Evolutionary conservation across 2,797 vertebrate genomes (phyloP), one percentile per base, ranked within the genome.

Genomic region (Diplodus sargus): DNA sequence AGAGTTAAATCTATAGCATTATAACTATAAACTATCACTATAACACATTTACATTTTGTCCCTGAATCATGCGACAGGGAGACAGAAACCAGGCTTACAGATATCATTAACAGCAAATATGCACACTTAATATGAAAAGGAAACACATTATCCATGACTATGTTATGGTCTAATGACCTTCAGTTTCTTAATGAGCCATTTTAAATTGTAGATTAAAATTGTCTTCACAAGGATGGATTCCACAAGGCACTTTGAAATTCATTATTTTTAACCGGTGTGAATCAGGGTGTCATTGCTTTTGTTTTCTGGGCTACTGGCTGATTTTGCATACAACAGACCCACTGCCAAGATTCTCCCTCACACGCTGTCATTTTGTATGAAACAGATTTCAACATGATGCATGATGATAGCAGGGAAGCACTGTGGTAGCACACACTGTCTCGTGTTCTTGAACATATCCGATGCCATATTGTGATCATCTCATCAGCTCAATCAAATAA

Each of bases 211-310:
- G n/a, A 76, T 76, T 47, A 53, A 71, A 81, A 78, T 64, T 67
- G 15, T 71, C 58, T 42, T 47, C 65, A 69, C 13, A 11, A 64
- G 42, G 54, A 47, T 47, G 12, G 28, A 71, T 67, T 62, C 34
- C 52, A 66, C 57, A 16, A 75, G 48, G 53, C 39, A 18, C 39
- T 71, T 79, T 84, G 22, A 69, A 60, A 56, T 70, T 53, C 45
- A 47, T 43, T 61, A 20, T 57, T 52, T 76, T 56, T 20, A 54
- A 84, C 81, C 39, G 47, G 61, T 20, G 52, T 77, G 64, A 73
- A 79, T 85, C 86, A 86, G 69, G 64, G 77, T 76, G 58, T 73
- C 70, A 49, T 73, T 78, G 47, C 70, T 54, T 81, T 81, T 74
- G 59, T 79, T 74, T 74, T 63, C 22, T 52, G 52, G 54, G 47